Conservation (phyloP, 2,113 vertebrate species). For the Aix galericulata region DNA sequence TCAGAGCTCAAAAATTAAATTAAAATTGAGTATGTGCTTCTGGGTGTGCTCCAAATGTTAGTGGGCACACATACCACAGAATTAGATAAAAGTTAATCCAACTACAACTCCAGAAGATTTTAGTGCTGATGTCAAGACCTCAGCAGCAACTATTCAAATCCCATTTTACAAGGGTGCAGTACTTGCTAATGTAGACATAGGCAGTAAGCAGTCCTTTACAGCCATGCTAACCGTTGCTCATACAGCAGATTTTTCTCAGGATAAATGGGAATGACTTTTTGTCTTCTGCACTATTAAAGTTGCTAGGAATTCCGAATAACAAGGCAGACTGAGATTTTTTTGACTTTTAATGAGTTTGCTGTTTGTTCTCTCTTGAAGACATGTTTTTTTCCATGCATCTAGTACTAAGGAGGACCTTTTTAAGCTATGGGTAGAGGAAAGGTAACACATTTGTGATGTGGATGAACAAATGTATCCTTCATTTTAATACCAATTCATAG, state of each 20-base stretch:
- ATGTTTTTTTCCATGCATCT: not conserved
- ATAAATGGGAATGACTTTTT: not conserved
- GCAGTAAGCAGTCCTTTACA: not conserved
- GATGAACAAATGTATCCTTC: not conserved
- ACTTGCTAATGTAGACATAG: not conserved
- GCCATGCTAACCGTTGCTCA: not conserved
- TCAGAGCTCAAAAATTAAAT: not conserved
- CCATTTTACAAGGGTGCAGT: not conserved
- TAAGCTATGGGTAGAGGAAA: not conserved
- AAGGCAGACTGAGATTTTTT: accelerated
- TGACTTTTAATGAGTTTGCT: not conserved
- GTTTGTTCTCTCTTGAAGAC: not conserved
- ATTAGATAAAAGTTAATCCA: not conserved
- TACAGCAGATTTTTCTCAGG: not conserved
- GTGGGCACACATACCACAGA: not conserved
- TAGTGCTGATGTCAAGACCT: not conserved
- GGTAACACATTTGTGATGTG: not conserved
- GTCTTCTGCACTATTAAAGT: not conserved
- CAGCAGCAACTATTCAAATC: not conserved
- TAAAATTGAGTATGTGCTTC: not conserved
- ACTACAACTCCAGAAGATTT: not conserved
- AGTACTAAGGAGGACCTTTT: not conserved
- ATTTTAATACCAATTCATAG: not conserved
- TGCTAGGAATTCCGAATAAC: not conserved
- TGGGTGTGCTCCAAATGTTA: not conserved